Evolutionary conservation across 2,113 vertebrate species (phyloP).

Genomic region (Chionodraco myersi): DNA sequence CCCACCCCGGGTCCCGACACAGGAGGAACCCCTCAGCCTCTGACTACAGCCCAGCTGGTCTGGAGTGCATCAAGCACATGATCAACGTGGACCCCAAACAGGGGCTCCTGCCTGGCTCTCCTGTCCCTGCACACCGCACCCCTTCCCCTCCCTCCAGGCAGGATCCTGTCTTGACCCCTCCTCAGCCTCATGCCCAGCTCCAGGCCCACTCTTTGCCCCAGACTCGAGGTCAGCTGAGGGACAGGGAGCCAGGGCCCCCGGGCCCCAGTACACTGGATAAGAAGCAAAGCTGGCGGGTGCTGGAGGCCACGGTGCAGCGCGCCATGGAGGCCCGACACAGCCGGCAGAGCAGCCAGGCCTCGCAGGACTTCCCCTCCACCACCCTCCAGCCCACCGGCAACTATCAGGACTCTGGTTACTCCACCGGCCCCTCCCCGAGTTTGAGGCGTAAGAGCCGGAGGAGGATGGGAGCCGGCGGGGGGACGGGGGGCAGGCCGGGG

Average conservation of each 20-base stretch:
- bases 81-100: constrained; percentile 87
- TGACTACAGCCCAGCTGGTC: constrained; percentile 91
- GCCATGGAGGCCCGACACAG: constrained; percentile 89
- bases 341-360: constrained; percentile 87
- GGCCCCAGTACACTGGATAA: constrained; percentile 81
- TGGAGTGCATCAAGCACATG: constrained; percentile 94
- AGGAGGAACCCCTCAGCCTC: constrained; percentile 83
- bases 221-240: constrained; percentile 79
- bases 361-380: constrained; percentile 85
- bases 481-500: constrained; percentile 84
- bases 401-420: constrained; percentile 94
- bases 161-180: constrained; percentile 63
- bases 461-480: constrained; percentile 74
- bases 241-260: constrained; percentile 63
- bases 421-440: constrained; percentile 93
- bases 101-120: constrained; percentile 67
- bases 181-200: constrained; percentile 59
- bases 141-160: constrained; percentile 71
- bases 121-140: constrained; percentile 56
- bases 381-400: constrained; percentile 79
- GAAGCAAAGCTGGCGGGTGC: constrained; percentile 88
- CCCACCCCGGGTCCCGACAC: constrained; percentile 83
- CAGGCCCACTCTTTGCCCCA: constrained; percentile 77
- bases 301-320: constrained; percentile 88
- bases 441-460: constrained; percentile 89